Conservation (phyloP, 2,888 invertebrate genomes). For the Cecidostiba fungosa region DNA sequence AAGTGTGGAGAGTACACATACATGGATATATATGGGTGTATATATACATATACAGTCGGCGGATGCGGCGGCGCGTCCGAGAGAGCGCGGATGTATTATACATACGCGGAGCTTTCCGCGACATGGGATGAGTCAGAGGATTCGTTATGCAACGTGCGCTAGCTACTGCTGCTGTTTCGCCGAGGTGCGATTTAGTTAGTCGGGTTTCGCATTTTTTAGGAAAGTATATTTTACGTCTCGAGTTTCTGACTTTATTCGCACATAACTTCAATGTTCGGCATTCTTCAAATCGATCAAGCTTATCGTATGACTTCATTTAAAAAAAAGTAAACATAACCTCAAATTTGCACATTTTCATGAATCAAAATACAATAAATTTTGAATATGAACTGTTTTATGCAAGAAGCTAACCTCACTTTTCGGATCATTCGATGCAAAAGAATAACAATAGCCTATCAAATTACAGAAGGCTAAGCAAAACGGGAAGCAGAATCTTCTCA, state of each 20-base stretch:
- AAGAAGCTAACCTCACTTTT: not conserved
- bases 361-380: too few species aligned
- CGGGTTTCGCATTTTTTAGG: too few species aligned
- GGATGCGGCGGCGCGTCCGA: not conserved
- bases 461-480: not conserved
- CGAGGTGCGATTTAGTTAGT: too few species aligned
- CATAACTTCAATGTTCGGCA: too few species aligned
- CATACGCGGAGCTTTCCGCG: conserved; percentile 1
- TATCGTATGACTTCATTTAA: too few species aligned
- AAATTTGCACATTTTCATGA: too few species aligned
- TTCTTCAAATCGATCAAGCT: too few species aligned
- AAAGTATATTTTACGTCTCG: too few species aligned
- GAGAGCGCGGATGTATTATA: not conserved
- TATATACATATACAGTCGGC: not conserved
- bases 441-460: not conserved
- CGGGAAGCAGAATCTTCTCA: too few species aligned
- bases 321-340: too few species aligned
- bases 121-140: not conserved
- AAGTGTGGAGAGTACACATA: conserved; percentile 12
- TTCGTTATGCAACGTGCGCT: not conserved
- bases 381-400: not conserved
- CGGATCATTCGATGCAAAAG: not conserved
- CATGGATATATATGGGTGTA: not conserved
- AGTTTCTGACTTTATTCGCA: too few species aligned
- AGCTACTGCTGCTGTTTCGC: not conserved